Percentiles rank a stretch among this genome's conserved stretches.
These are phyloP conservation scores for Diaperis boleti DNA, from an alignment of 2,888 invertebrate genomes.

Conservation along the genomic window DNA sequence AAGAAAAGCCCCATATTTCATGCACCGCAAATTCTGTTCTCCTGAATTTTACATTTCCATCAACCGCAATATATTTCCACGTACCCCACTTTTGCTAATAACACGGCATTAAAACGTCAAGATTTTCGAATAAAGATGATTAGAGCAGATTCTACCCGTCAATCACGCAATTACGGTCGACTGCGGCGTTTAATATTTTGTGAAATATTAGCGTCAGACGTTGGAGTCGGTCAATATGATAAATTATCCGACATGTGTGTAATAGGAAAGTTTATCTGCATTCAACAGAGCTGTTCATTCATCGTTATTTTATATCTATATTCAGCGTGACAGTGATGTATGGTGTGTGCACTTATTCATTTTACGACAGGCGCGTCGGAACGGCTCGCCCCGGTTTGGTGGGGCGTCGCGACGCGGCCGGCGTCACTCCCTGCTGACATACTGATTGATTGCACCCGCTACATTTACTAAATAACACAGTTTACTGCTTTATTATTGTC, in stretches of 20 bases:
- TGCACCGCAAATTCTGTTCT: too few species aligned
- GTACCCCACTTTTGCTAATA: background rate
- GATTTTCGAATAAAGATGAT: constrained; percentile 18
- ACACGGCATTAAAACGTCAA: constrained; percentile 8
- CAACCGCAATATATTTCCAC: background rate
- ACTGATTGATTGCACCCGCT: constrained; percentile 65
- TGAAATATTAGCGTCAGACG: constrained; percentile 50
- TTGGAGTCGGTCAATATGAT: constrained; percentile 60
- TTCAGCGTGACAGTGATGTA: constrained; percentile 67
- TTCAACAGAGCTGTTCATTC: constrained; percentile 67
- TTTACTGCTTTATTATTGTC: constrained; percentile 64
- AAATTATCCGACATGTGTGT: constrained; percentile 66
- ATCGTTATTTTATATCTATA: constrained; percentile 68
- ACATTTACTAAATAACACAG: constrained; percentile 65
- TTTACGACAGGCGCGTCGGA: constrained; percentile 62
- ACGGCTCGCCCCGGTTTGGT: constrained; percentile 59
- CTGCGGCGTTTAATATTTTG: constrained; percentile 38
- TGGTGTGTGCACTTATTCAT: constrained; percentile 67
- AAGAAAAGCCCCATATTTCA: too few species aligned
- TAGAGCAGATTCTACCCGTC: constrained; percentile 21
- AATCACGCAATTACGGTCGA: constrained; percentile 41
- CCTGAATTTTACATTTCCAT: too few species aligned
- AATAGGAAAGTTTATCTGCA: constrained; percentile 67
- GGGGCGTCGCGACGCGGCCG: constrained; percentile 58
- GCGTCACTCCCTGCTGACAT: constrained; percentile 64